Percentiles rank a stretch among this genome's conserved stretches.
These are phyloP conservation scores for Volucella inflata DNA, from an alignment of 2,888 invertebrate species.

Conservation along the genomic window DNA sequence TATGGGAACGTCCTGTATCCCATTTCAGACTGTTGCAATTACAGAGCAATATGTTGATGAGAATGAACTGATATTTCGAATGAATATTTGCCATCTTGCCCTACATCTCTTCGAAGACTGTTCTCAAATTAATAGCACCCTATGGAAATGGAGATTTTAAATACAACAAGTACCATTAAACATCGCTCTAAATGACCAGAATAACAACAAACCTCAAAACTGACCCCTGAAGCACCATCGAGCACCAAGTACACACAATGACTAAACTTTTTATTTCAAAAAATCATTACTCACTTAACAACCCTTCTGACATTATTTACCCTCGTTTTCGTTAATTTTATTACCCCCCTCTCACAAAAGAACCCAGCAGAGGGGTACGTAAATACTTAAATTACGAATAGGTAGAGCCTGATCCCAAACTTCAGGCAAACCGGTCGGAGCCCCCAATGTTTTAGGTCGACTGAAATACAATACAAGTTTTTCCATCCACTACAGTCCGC, in stretches of 20 bases:
- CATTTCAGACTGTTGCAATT: too few relatives aligned
- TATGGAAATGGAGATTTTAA: neutral
- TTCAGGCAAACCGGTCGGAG: neutral
- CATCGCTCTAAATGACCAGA: constrained; percentile 46
- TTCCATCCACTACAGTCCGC: constrained; percentile 47
- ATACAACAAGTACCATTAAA: constrained; percentile 15
- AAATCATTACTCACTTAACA: constrained; percentile 37
- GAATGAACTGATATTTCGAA: too few relatives aligned
- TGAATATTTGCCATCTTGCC: too few relatives aligned
- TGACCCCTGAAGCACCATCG: constrained; percentile 27
- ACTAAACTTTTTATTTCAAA: constrained; percentile 36
- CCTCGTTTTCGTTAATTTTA: constrained; percentile 69
- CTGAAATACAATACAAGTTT: constrained; percentile 56
- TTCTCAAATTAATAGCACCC: too few relatives aligned
- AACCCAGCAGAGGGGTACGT: constrained; percentile 12
- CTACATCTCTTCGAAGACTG: too few relatives aligned
- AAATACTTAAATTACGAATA: too few relatives aligned
- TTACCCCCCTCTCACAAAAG: constrained; percentile 34
- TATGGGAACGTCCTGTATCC: too few relatives aligned
- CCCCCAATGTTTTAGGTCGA: constrained; percentile 46
- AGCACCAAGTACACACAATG: constrained; percentile 15
- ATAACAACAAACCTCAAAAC: constrained; percentile 28
- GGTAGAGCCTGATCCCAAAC: neutral
- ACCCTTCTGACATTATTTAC: constrained; percentile 64
- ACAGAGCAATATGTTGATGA: too few relatives aligned